These are phyloP conservation scores for Meghimatium bilineatum DNA, from an alignment of 2,888 invertebrate genomes.

Conservation along the genomic window DNA sequence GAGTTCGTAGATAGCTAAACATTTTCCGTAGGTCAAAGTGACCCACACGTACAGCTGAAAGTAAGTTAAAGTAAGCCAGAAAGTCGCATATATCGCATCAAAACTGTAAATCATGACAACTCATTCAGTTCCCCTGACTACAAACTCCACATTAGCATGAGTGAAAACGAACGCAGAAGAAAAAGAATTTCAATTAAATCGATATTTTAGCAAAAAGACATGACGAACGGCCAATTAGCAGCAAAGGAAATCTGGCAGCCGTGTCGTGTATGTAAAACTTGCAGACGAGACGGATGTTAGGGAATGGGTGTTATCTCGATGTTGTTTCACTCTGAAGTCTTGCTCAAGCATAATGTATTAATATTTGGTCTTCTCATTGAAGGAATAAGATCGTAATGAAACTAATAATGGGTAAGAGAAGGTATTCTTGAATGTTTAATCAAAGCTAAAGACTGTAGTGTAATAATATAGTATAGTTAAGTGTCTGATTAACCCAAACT, in stretches of 20 bases:
- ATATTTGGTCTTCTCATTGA: background rate
- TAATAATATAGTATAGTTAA: background rate
- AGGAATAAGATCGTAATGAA: background rate
- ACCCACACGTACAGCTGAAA: too few relatives aligned
- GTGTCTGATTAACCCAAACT: background rate
- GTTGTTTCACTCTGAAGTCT: background rate
- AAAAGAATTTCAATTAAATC: too few relatives aligned
- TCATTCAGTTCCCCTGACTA: too few relatives aligned
- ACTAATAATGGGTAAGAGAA: background rate
- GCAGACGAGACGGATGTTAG: background rate
- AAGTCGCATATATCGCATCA: too few relatives aligned
- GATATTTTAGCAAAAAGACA: too few relatives aligned
- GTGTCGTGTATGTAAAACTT: background rate
- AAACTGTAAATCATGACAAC: too few relatives aligned
- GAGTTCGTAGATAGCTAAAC: too few relatives aligned
- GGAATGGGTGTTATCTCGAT: background rate
- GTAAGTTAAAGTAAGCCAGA: too few relatives aligned
- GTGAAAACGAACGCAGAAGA: too few relatives aligned
- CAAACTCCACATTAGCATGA: too few relatives aligned
- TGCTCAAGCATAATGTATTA: background rate
- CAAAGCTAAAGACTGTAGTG: background rate
- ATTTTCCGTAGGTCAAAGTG: too few relatives aligned
- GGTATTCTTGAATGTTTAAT: background rate
- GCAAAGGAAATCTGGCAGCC: background rate
- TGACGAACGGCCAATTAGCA: too few relatives aligned